Evolutionary conservation across 2,113 vertebrate genomes (phyloP).

Genomic region (Sinocyclocheilus rhinocerous): DNA sequence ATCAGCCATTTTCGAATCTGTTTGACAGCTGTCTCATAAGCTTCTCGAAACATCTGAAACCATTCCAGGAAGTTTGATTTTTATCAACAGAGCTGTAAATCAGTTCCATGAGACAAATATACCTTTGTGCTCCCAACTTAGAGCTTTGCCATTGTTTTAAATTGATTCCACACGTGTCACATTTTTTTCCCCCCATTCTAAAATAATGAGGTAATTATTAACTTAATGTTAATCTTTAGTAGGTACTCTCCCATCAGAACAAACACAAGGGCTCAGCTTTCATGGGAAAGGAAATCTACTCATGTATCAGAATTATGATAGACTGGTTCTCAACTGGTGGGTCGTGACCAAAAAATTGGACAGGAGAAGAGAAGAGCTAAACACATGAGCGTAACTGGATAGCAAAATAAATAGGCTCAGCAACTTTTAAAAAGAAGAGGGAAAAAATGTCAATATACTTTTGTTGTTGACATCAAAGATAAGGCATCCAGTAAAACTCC

Average conservation of each 20-base stretch:
- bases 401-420: too few species aligned
- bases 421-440: too few species aligned
- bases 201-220: slow-evolving; percentile 18
- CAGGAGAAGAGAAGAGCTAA: neutral
- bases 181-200: neutral
- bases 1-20: slow-evolving; percentile 22
- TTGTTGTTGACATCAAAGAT: too few species aligned
- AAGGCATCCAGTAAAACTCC: too few species aligned
- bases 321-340: neutral
- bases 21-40: slow-evolving; percentile 37
- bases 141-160: slow-evolving; percentile 24
- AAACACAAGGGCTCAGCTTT: neutral
- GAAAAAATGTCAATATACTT: too few species aligned
- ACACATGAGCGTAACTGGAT: too few species aligned
- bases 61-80: slow-evolving; percentile 32
- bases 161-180: neutral
- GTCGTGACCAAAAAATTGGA: neutral
- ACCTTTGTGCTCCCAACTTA: slow-evolving; percentile 23
- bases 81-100: slow-evolving; percentile 29
- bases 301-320: neutral
- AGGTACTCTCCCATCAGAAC: neutral
- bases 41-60: slow-evolving; percentile 12
- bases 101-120: slow-evolving; percentile 11
- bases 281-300: neutral
- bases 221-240: slow-evolving; percentile 21